phyloP scores from a whole-genome alignment of 2,113 vertebrate species.

The Notiomystis cincta region DNA sequence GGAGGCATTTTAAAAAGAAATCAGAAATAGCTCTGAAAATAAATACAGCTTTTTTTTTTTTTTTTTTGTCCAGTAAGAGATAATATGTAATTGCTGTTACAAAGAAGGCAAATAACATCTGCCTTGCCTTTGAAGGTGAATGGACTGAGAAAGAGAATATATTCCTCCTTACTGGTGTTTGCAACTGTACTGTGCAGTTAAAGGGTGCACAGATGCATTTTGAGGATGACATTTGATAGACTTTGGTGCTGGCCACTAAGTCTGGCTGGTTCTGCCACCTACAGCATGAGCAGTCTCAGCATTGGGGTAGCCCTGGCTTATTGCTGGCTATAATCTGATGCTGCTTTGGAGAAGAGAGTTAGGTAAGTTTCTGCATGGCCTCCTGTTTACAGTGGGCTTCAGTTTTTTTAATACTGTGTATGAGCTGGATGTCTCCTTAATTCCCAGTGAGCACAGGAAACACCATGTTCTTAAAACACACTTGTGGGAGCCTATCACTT shows the following conservation, averaged over 20 bases:
- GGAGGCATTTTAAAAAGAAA: not conserved
- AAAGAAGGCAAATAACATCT: not conserved
- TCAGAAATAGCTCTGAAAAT: not conserved
- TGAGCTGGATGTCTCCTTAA: not conserved
- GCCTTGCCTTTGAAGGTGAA: not conserved
- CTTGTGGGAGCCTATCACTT: conserved; percentile 39
- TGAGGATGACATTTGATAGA: not conserved
- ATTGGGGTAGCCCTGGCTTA: not conserved
- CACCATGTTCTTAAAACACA: conserved; percentile 22
- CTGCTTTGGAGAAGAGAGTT: not conserved
- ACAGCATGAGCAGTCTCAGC: not conserved
- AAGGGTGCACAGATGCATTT: not conserved
- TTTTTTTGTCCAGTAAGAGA: not conserved
- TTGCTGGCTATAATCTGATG: not conserved
- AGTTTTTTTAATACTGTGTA: not conserved
- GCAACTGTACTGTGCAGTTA: not conserved
- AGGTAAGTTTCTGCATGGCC: not conserved
- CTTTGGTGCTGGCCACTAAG: not conserved
- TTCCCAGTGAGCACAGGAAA: not conserved
- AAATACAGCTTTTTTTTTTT: not conserved
- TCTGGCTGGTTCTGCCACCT: not conserved
- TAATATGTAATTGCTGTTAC: not conserved
- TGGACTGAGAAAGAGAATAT: not conserved
- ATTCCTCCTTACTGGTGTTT: not conserved
- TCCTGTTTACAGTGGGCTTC: not conserved